phyloP scores from a whole-genome alignment of 2,113 vertebrate genomes.

The Mellivora capensis region DNA sequence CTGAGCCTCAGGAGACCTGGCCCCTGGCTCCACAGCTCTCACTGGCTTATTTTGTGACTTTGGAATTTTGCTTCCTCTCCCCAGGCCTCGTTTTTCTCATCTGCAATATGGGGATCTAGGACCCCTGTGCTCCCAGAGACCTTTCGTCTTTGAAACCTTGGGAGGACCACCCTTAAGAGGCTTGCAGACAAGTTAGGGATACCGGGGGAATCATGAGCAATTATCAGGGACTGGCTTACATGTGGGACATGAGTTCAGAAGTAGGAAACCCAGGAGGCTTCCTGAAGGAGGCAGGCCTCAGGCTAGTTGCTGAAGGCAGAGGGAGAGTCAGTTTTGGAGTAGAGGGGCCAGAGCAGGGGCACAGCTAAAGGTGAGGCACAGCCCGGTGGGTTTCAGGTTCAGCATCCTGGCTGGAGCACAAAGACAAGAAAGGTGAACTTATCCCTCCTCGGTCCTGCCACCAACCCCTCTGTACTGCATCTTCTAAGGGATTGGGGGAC shows the following conservation, averaged over 20 bases:
- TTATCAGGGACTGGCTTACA: neutral
- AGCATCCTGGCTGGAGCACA: neutral
- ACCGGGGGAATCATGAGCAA: neutral
- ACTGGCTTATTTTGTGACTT: neutral
- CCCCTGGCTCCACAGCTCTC: neutral
- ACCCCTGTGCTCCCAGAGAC: neutral
- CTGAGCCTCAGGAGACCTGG: neutral
- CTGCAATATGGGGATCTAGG: neutral
- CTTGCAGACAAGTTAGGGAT: neutral
- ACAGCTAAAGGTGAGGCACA: neutral
- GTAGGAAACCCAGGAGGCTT: neutral
- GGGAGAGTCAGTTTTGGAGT: neutral
- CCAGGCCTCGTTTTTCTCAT: neutral
- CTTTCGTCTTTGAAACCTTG: neutral
- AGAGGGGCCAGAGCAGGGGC: neutral
- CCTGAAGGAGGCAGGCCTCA: neutral
- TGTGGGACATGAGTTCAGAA: neutral
- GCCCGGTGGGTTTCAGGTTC: neutral
- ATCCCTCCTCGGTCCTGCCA: neutral
- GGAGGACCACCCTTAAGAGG: neutral
- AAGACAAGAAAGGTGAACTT: neutral
- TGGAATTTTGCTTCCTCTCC: neutral
- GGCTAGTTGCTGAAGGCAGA: neutral
- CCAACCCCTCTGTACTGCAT: neutral
- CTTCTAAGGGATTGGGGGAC: neutral